phyloP scores from a whole-genome alignment of 2,797 vertebrate genomes.

The Poeciliopsis paucimaculata region DNA sequence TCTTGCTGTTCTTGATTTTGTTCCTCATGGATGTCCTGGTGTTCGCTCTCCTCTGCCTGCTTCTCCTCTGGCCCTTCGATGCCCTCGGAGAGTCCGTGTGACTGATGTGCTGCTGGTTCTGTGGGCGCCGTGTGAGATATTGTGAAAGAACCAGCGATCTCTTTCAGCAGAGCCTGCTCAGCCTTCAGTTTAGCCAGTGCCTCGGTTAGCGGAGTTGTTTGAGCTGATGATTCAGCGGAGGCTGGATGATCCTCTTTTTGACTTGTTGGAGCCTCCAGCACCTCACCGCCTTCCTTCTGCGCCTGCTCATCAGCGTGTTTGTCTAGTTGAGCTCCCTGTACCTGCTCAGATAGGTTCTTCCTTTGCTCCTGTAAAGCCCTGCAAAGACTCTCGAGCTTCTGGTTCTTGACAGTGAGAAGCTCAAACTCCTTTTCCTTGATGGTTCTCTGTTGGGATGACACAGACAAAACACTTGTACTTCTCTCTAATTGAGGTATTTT shows the following conservation, averaged over 20 bases:
- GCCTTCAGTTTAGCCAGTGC: conserved; percentile 68
- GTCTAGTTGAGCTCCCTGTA: conserved; percentile 76
- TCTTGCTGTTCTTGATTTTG: conserved; percentile 69
- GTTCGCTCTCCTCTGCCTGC: conserved; percentile 38
- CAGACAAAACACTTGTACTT: neutral
- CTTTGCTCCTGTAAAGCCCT: conserved; percentile 95
- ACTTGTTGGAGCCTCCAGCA: conserved; percentile 18
- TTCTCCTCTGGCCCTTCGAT: conserved; percentile 41
- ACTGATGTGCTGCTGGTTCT: conserved; percentile 45
- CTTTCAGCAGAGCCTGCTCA: conserved; percentile 80
- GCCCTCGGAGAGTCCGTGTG: conserved; percentile 58
- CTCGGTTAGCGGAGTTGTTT: conserved; percentile 45
- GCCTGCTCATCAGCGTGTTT: conserved; percentile 9
- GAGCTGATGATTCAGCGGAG: neutral
- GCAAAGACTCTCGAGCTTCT: conserved; percentile 95
- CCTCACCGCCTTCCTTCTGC: conserved; percentile 48
- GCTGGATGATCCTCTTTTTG: conserved; percentile 15
- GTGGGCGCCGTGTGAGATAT: conserved; percentile 74
- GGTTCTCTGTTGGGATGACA: conserved; percentile 83
- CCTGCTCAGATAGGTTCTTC: conserved; percentile 87
- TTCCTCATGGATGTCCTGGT: conserved; percentile 43
- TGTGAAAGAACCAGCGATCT: conserved; percentile 82
- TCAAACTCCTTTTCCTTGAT: conserved; percentile 95
- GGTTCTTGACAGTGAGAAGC: conserved; percentile 89
- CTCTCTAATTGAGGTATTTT: neutral